phyloP scores from a whole-genome alignment of 2,888 invertebrate species.

The Chydorus sphaericus region DNA sequence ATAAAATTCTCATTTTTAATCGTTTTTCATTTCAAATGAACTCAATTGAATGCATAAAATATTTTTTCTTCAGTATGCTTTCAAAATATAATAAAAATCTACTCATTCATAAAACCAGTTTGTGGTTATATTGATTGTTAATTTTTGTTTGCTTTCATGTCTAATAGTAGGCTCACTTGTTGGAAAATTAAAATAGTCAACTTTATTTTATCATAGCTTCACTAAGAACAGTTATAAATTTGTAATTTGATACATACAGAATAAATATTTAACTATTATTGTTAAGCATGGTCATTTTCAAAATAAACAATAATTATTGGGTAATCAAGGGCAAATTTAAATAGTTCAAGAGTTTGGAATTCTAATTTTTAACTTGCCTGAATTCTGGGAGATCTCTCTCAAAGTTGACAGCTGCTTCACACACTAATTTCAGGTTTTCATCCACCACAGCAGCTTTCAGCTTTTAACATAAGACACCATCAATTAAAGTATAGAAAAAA shows the following conservation, averaged over 20 bases:
- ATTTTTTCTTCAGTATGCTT: neutral
- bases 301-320: neutral
- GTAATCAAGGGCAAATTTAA: too few species aligned
- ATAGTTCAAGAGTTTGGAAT: too few species aligned
- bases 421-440: constrained; percentile 51
- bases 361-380: constrained; percentile 40
- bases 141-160: too few species aligned
- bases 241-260: too few species aligned
- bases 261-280: neutral
- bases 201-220: too few species aligned
- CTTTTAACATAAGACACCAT: constrained; percentile 34
- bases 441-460: constrained; percentile 75
- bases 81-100: constrained; percentile 19
- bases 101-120: too few species aligned
- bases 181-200: too few species aligned
- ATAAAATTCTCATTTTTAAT: constrained; percentile 8
- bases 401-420: constrained; percentile 72
- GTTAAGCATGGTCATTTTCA: neutral
- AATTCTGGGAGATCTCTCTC: constrained; percentile 89
- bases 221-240: too few species aligned
- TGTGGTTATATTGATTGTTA: too few species aligned
- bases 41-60: neutral
- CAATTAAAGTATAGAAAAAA: neutral
- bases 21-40: neutral
- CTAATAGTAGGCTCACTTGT: too few species aligned